phyloP scores from a whole-genome alignment of 2,888 invertebrate genomes.

The Sussaba pulchella region DNA sequence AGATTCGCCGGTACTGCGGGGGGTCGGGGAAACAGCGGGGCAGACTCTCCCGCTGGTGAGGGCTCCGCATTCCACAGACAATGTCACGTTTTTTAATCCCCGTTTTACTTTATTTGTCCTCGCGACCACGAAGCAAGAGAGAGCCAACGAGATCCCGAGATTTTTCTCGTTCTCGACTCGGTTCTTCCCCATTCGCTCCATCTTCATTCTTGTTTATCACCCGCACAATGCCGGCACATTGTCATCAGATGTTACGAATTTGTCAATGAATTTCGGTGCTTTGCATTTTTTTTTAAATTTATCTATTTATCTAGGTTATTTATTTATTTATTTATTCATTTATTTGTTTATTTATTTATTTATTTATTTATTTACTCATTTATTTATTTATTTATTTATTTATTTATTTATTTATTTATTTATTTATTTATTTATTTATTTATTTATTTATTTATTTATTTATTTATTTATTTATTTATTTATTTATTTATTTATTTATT shows the following conservation, averaged over 20 bases:
- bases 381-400: too few species aligned
- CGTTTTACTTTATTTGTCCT: slow-evolving; percentile 82
- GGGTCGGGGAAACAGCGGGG: slow-evolving; percentile 61
- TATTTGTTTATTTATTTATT: too few species aligned
- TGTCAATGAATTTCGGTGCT: not conserved
- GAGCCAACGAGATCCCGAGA: not conserved
- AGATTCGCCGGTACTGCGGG: slow-evolving; percentile 53
- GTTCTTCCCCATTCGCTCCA: slow-evolving; percentile 20
- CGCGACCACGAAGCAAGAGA: slow-evolving; percentile 67
- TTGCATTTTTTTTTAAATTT: not conserved
- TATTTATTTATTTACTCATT: too few species aligned
- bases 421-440: too few species aligned
- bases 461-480: too few species aligned
- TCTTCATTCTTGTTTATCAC: not conserved
- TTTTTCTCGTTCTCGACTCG: slow-evolving; percentile 13
- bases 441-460: too few species aligned
- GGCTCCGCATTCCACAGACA: slow-evolving; percentile 84
- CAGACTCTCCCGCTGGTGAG: slow-evolving; percentile 75
- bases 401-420: too few species aligned
- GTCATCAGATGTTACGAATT: too few species aligned
- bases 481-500: too few species aligned
- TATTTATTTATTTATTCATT: too few species aligned
- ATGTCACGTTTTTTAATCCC: slow-evolving; percentile 84
- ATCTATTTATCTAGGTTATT: too few species aligned
- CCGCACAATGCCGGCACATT: not conserved